Conservation (phyloP, 92 coral and sea anemone genomes). For the Isaurus tuberculatus region DNA sequence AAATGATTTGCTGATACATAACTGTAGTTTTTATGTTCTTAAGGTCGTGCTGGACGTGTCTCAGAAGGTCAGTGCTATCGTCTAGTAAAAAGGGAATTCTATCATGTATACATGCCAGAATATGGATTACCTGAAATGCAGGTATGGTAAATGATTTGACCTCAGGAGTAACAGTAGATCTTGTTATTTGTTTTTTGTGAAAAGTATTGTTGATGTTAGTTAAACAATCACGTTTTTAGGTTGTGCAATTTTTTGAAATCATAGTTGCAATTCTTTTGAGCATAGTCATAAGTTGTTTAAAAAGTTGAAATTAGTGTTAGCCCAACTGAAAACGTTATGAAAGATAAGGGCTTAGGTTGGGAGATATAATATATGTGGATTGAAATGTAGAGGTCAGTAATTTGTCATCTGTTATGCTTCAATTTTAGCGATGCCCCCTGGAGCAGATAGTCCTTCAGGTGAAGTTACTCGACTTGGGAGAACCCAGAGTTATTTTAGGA, state of each 20-base stretch:
- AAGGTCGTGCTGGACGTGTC: slow-evolving; percentile 99
- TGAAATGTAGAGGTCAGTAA: background rate
- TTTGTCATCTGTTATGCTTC: background rate
- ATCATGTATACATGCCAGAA: slow-evolving; percentile 74
- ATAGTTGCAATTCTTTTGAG: too few species aligned
- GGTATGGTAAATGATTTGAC: slow-evolving; percentile 75
- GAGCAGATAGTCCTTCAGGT: slow-evolving; percentile 89
- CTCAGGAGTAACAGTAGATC: too few species aligned
- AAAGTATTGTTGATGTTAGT: too few species aligned
- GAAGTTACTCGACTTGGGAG: slow-evolving; percentile 90
- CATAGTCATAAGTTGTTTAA: too few species aligned
- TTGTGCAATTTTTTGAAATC: too few species aligned
- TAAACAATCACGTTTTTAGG: too few species aligned
- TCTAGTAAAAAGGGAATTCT: slow-evolving; percentile 83
- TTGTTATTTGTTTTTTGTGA: too few species aligned
- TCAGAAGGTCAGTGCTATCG: slow-evolving; percentile 90
- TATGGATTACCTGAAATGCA: slow-evolving; percentile 97
- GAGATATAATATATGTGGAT: background rate
- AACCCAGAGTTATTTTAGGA: slow-evolving; percentile 89
- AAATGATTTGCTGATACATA: too few species aligned
- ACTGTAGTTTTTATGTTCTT: too few species aligned
- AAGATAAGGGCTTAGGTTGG: too few species aligned
- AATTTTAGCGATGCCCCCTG: slow-evolving; percentile 84
- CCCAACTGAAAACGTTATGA: too few species aligned
- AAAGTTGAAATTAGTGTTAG: too few species aligned